A percentile compares a stretch with the other conserved stretches of the same genome.
These are phyloP conservation scores for Aphelocoma californica DNA, from an alignment of 2,797 vertebrate species.

Conservation along the genomic window DNA sequence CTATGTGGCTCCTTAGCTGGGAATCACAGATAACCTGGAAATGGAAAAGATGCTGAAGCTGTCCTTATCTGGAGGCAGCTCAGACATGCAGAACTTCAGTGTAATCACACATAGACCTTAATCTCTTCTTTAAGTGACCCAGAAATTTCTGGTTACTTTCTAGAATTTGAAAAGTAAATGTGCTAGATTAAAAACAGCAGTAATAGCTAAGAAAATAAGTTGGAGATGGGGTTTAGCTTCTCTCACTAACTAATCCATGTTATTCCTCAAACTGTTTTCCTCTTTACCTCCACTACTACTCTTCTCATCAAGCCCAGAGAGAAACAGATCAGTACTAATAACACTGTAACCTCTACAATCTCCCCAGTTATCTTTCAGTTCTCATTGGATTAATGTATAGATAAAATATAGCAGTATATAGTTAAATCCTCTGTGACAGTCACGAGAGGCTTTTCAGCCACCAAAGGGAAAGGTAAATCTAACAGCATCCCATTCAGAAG, in stretches of 20 bases:
- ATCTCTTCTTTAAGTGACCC: background rate
- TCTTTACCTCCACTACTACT: background rate
- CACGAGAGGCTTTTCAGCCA: background rate
- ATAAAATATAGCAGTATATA: background rate
- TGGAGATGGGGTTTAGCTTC: background rate
- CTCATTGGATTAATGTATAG: background rate
- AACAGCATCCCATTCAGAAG: background rate
- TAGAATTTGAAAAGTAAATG: background rate
- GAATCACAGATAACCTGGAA: background rate
- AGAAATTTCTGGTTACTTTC: background rate
- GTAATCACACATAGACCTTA: background rate
- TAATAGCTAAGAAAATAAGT: background rate
- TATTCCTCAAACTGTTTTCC: background rate
- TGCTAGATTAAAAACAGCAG: background rate
- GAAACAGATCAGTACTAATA: background rate
- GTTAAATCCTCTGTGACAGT: background rate
- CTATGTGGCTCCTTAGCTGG: background rate
- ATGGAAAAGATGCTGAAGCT: background rate
- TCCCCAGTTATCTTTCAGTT: background rate
- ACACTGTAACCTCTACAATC: background rate
- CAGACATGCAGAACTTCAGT: accelerated
- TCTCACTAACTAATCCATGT: background rate
- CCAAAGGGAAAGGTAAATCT: background rate
- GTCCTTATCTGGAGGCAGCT: background rate
- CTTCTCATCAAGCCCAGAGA: background rate